Base-by-base conservation (phyloP, 2,113 vertebrate genomes). In the Myxocyprinus asiaticus region DNA sequence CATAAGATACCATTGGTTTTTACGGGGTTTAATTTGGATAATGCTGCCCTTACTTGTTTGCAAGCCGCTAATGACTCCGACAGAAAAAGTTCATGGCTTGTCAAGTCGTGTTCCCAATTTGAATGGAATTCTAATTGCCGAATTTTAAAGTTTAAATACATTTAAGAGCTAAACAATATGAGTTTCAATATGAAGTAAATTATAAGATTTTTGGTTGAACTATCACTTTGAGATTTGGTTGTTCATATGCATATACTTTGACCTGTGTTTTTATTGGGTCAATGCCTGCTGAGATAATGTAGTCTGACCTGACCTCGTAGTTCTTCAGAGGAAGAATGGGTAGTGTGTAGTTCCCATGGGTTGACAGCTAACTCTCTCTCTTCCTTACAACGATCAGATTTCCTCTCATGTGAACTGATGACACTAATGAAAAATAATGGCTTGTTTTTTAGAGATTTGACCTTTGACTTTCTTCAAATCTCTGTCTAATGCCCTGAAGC, bases 291-390 rank as follows among this genome's bases (percentile, higher is more conserved):
- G 43, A 58, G 63, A 77, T 77, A 55, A 77, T 61, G 48, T 8
- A 51, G 55, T 75, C 9, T 74, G 69, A 67, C 78, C 78, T 43
- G 78, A 67, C 78, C 78, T 48, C 10, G 22, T 33, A 33, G 22
- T 33, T 7, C 55, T 42, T 5, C 22, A 6, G 4, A n/a, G 11
- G 5, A 70, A 7, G 33, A 7, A 22, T 14, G 50, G 55, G 4
- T 33, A 22, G 11, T 68, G n/a, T 33, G 22, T 33, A 1, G 22
- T 67, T 9, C 48, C 55, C 50, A 67, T 44, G 66, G 53, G 10
- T 12, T 61, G 43, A 48, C 55, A 12, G 17, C 5, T 2, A 11
- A 65, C 11, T 12, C 47, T 61, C 5, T 33, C 22, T 33, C 22
- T 33, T 33, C 11, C 12, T 14, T 5, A 2, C 11, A 69, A 42